Evolutionary conservation across 2,888 invertebrate genomes (phyloP).

Genomic region (Cerceris ruficornis): DNA sequence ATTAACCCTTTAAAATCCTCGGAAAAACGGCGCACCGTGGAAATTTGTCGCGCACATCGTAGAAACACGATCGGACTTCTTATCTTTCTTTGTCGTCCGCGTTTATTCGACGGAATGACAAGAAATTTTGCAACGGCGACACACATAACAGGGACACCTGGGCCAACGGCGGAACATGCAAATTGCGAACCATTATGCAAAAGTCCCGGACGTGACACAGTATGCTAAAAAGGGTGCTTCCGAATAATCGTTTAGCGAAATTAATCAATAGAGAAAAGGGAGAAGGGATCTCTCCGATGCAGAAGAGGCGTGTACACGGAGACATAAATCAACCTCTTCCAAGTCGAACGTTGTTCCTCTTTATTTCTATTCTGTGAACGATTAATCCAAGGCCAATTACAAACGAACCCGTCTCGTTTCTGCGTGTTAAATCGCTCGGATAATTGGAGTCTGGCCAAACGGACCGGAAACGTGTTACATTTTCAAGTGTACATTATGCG

Average conservation of each 20-base stretch:
- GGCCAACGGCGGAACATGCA: conserved; percentile 49
- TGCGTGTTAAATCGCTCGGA: too few relatives aligned
- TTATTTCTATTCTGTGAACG: conserved; percentile 5
- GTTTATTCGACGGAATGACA: conserved; percentile 32
- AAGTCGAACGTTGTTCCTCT: neutral
- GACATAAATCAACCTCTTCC: conserved; percentile 30
- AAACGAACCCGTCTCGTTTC: too few relatives aligned
- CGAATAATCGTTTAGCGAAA: conserved; percentile 53
- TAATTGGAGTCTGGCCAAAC: too few relatives aligned
- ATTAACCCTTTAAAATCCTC: too few relatives aligned
- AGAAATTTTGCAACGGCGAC: conserved; percentile 51
- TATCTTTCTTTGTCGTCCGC: conserved; percentile 18
- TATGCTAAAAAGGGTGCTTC: conserved; percentile 58
- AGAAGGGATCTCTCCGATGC: neutral
- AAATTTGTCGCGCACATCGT: conserved; percentile 27
- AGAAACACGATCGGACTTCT: neutral
- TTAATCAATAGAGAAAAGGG: conserved; percentile 53
- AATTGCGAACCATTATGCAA: conserved; percentile 56
- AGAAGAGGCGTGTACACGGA: conserved; percentile 16
- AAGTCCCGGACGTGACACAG: conserved; percentile 57
- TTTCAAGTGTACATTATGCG: too few relatives aligned
- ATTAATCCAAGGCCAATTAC: too few relatives aligned
- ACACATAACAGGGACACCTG: conserved; percentile 14
- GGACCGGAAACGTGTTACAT: too few relatives aligned
- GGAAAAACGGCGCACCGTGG: neutral